Evolutionary conservation across 1,140 invertebrate species (phyloP), one percentile per base, ranked within the genome.

Genomic region (Cydia splendana): DNA sequence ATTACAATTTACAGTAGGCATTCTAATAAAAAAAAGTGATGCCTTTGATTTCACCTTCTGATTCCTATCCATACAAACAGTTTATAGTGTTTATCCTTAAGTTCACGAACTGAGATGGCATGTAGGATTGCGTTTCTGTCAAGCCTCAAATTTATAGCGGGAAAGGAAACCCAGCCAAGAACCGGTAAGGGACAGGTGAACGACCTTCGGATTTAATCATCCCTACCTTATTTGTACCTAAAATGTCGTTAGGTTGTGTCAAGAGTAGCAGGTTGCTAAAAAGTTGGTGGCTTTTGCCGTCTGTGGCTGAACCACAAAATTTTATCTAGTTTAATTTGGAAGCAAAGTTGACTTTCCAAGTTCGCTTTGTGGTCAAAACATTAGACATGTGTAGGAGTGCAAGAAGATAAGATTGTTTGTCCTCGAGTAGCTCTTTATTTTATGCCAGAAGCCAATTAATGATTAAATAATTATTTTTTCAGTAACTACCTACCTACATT

Each of bases 201-300:
- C 67, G 34, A 71, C 67, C 67, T 71, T 71, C 67, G 15, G n/a
- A 18, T 42, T 71, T 42, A 71, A 71, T 45, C 34, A 42, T 71
- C 30, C 30, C 28, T 38, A 12, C 57, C 57, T 62, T 62, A 24
- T 62, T 62, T 62, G 57, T 62, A 57, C 53, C 53, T 57, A 62
- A 62, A 62, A 1, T n/a, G 15, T 24, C 57, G 57, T 7, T 57
- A 57, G n/a, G 53, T 24, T 20, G 57, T 62, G 20, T 62, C 20
- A 62, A 62, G 57, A 62, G 57, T 10, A 62, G 57, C 57, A 24
- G 57, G 57, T 62, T 62, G 57, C 12, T 20, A 62, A 62, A 62
- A 62, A 24, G 57, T 24, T 62, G 0, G 20, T 9, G 18, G 53
- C 20, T 57, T 20, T 51, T 51, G 13, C 48, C 48, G 12, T 15